Base-by-base conservation (phyloP, 2,888 invertebrate genomes). In the Drosophila mercatorum region DNA sequence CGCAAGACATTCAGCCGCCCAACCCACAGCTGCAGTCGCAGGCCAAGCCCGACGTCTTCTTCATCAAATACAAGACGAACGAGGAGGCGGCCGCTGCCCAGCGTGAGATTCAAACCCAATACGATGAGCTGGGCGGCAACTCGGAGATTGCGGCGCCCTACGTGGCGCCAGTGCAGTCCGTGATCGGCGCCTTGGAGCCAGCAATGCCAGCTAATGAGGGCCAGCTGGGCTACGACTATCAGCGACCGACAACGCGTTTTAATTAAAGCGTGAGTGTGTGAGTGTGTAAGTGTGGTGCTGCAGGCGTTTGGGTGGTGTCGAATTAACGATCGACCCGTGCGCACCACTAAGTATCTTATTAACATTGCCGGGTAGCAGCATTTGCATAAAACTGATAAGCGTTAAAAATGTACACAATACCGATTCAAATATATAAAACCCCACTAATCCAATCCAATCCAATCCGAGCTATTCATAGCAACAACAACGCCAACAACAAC, bases 31-130 rank as follows among this genome's bases (percentile, higher is more conserved):
- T 82, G 12, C 83, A 90, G 36, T 11, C 59, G 2, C 17, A 66
- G 31, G 81, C 85, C 68, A 41, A 92, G 77, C 92, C 93, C 2
- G 92, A 93, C 61, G 90, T 93, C 17, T 92, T 91, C 84, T 93
- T 93, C 72, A 92, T 93, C 58, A 92, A 91, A 56, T 93, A 93
- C 83, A 93, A 90, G 72, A 92, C 92, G 2, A 89, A 90, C 31
- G 91, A 91, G 51, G 93, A 93, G 83, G 93, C 92, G 17, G 78
- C 79, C 11, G 91, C 90, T 2, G 93, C 92, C 8, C 92, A 92
- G 75, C 87, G 79, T 22, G 89, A 92, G 79, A 93, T 93, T 52
- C 92, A 93, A 85, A 91, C 81, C 22, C 92, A 92, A 82, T 92
- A 92, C 72, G 92, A 92, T 58, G 80, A 90, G 60, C 81, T 92